phyloP scores from a whole-genome alignment of 2,888 invertebrate species.

The Drosophila yooni region DNA sequence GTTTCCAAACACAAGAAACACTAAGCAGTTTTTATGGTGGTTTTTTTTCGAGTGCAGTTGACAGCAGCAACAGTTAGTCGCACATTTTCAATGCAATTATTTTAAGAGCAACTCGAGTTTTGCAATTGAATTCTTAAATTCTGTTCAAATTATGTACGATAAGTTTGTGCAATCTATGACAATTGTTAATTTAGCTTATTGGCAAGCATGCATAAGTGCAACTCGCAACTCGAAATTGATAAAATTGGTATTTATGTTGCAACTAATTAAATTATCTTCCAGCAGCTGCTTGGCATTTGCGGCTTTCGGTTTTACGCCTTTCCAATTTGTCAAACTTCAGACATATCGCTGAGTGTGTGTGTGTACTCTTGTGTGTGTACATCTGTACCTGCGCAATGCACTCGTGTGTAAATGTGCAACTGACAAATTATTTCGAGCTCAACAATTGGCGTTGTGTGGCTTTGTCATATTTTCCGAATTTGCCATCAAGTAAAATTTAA shows the following conservation, averaged over 20 bases:
- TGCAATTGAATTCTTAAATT: constrained; percentile 19
- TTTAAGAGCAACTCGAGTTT: constrained; percentile 33
- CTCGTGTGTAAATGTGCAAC: constrained; percentile 45
- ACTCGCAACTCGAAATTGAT: background rate
- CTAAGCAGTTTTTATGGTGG: too few species aligned
- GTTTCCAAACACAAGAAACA: too few species aligned
- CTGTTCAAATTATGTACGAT: background rate
- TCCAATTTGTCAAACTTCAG: constrained; percentile 38
- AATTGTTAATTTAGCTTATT: background rate
- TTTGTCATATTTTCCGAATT: constrained; percentile 65
- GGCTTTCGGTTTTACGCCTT: constrained; percentile 26
- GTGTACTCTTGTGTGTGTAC: background rate
- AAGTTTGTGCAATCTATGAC: background rate
- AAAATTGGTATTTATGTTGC: background rate
- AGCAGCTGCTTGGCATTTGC: constrained; percentile 20
- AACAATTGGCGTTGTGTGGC: constrained; percentile 46
- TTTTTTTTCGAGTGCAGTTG: background rate
- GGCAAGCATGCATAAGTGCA: background rate
- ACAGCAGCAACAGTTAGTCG: constrained; percentile 50
- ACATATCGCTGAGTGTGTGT: background rate
- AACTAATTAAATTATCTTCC: constrained; percentile 7
- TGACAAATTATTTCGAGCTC: constrained; percentile 42
- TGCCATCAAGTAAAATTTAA: constrained; percentile 61
- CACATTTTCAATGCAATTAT: constrained; percentile 5
- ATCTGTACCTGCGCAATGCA: constrained; percentile 23